Evolutionary conservation across 2,888 invertebrate genomes (phyloP).

Genomic region (Myathropa florea): DNA sequence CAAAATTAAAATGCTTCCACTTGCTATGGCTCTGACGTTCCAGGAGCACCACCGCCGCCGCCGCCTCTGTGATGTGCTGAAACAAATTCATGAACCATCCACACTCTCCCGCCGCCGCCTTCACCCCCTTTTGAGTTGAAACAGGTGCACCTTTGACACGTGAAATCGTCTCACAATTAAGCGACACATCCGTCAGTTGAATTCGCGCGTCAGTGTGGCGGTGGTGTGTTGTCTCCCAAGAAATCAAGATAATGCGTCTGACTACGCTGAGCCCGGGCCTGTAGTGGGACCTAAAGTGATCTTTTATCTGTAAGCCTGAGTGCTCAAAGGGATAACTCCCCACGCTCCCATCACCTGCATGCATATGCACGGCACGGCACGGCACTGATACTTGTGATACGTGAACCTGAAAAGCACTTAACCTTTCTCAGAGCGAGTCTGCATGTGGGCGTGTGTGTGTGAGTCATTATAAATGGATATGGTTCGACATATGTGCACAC

Average conservation of each 20-base stretch:
- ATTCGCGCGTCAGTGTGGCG: background rate
- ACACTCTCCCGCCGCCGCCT: background rate
- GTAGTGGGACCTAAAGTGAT: slow-evolving; percentile 46
- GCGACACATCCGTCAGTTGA: slow-evolving; percentile 2
- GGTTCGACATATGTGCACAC: slow-evolving; percentile 27
- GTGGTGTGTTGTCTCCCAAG: slow-evolving; percentile 12
- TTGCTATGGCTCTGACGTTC: background rate
- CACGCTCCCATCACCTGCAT: background rate
- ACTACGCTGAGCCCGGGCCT: background rate
- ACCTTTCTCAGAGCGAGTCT: slow-evolving; percentile 48
- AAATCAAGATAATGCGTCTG: slow-evolving; percentile 66
- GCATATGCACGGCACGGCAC: background rate
- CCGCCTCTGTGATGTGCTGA: slow-evolving; percentile 55
- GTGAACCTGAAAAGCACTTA: slow-evolving; percentile 70
- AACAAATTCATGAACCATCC: slow-evolving; percentile 38
- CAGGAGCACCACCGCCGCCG: background rate
- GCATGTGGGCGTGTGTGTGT: slow-evolving; percentile 7
- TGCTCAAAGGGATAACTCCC: slow-evolving; percentile 44
- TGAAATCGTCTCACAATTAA: slow-evolving; percentile 51
- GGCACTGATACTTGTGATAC: slow-evolving; percentile 33
- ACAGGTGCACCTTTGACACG: slow-evolving; percentile 10
- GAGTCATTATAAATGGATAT: slow-evolving; percentile 63
- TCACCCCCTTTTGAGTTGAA: background rate
- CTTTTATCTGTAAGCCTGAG: slow-evolving; percentile 43
- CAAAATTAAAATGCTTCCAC: slow-evolving; percentile 49